Base-by-base conservation (phyloP, 2,888 invertebrate species). In the Nasonovia ribisnigri region DNA sequence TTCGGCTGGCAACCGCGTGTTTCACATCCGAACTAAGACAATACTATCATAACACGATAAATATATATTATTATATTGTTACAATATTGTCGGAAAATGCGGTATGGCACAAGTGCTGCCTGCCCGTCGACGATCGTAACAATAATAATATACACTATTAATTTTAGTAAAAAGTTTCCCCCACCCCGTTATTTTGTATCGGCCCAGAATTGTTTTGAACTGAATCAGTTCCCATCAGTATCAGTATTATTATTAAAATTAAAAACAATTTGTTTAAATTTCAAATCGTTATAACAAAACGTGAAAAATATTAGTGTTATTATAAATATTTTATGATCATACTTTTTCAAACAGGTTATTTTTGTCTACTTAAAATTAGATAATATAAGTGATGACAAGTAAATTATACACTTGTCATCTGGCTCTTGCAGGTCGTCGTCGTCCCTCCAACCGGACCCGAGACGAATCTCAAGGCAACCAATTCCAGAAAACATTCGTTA, bases 401-500 rank as follows among this genome's bases (percentile, higher is more conserved):
- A 57, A 88, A 88, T 88, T 88, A 43, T 67, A 36, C 20, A 67
- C 88, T 26, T 42, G 57, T 88, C 88, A 42, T 57, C 36, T 51
- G 88, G n/a, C 51, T 51, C 84, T 43, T 43, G 43, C 43, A 67
- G 51, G 88, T 36, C 51, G 51, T 88, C 43, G 88, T 88, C 5
- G 29, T 91, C 84, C 84, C 84, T 51, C 48, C 36, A 60, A 46
- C 46, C 51, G 90, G 42, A 42, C 42, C 88, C 92, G 88, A 48
- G 88, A 92, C 92, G 88, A 92, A 88, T 92, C 84, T 92, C 92
- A 88, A 92, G 92, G 92, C 42, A 51, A 88, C 54, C 77, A 51
- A 88, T 92, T 88, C 42, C 36, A 57, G 86, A 60, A 13, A 67
- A 57, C 88, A 92, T 92, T 88, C 26, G 88, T 11, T n/a, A 88